Evolutionary conservation across 2,888 invertebrate genomes (phyloP), one percentile per base, ranked within the genome.

Genomic region (Timema podura): DNA sequence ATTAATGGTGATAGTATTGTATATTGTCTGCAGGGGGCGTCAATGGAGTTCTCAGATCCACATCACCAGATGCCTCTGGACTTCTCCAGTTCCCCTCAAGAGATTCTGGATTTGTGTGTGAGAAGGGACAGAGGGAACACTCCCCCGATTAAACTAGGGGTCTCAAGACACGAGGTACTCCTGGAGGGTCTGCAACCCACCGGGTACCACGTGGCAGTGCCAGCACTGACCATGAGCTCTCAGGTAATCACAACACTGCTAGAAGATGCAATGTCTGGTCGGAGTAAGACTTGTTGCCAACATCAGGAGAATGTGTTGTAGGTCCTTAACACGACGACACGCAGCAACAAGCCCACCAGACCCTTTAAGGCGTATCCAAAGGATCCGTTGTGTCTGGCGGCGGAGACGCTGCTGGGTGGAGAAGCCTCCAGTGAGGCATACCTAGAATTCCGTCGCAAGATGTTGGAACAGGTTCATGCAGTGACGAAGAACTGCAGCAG

Each of bases 311-410:
- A 59, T 30, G 11, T 68, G 46, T 64, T 64, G 47, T 64, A 68
- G 68, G 59, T 67, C 16, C 46, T 68, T 5, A 59, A 13, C 59
- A 46, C 7, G 48, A 59, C 59, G 30, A 68, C 48, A 30, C 10
- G 47, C 9, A 47, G 70, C 44, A 79, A 81, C 44, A 87, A 85
- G 76, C 74, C 80, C 5, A 82, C 85, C 0, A 82, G 89, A 3
- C 89, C 89, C 0, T 89, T 89, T 77, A 89, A 90, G 77, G 89
- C 90, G 0, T 91, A 90, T 77, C 90, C 91, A 0, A 88, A 89
- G 74, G 88, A 90, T 78, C 88, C 90, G 0, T 77, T 89, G 45
- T 83, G 85, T 74, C 72, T 79, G n/a, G 72, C 77, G 0, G 75
- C 77, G 78, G 77, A 84, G 0, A 86, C 84, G 69, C 77, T 83